Conservation (phyloP, 2,113 vertebrate genomes). For the Apteryx owenii region DNA sequence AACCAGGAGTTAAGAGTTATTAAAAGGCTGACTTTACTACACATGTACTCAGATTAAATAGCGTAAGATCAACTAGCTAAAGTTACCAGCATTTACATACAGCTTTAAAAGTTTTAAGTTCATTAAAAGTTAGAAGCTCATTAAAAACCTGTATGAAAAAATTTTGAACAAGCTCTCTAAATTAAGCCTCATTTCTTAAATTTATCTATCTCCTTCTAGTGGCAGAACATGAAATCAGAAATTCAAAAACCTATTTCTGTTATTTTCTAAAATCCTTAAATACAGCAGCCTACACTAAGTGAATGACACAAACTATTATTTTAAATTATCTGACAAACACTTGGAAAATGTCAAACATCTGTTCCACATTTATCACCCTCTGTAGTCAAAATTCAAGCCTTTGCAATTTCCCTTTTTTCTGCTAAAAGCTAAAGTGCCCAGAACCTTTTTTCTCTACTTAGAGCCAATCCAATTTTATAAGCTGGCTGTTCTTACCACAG, state of each 20-base stretch:
- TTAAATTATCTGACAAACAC: neutral
- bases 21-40: neutral
- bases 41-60: neutral
- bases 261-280: neutral
- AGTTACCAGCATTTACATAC: neutral
- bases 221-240: constrained; percentile 5
- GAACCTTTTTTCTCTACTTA: neutral
- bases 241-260: neutral
- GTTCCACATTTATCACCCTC: neutral
- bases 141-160: neutral
- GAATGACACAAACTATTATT: neutral
- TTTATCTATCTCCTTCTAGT: constrained; percentile 53
- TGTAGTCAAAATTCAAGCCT: neutral
- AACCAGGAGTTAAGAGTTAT: neutral
- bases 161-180: neutral
- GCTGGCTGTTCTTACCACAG: neutral
- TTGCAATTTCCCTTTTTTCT: neutral
- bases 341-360: neutral
- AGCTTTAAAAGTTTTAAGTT: neutral
- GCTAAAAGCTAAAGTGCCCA: neutral
- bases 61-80: neutral
- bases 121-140: neutral
- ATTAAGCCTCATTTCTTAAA: neutral
- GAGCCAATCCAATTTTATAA: neutral
- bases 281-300: neutral